These are phyloP conservation scores for Plagodis dolabraria DNA, from an alignment of 2,888 invertebrate species.

Conservation along the genomic window DNA sequence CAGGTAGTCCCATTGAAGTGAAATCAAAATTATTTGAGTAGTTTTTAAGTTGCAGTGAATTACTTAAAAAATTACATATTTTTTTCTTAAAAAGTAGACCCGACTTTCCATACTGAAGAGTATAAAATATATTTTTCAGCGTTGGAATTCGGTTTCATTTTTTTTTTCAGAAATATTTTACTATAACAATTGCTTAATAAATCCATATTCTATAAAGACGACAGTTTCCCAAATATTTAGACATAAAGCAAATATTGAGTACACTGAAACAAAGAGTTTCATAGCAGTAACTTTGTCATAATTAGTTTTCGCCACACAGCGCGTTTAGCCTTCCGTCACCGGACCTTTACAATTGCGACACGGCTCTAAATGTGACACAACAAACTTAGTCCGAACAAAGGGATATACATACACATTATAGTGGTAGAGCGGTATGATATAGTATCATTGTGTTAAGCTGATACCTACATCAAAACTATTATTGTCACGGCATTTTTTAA, in stretches of 20 bases:
- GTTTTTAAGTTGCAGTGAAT: no score
- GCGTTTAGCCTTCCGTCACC: not conserved
- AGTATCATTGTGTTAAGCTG: not conserved
- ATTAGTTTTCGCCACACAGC: constrained; percentile 1
- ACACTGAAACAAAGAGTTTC: not conserved
- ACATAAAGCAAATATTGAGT: not conserved
- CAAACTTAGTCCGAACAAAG: constrained; percentile 10
- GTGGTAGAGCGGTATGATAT: not conserved
- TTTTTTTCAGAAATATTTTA: no score
- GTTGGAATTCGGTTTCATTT: no score
- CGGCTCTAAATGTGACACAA: constrained; percentile 5
- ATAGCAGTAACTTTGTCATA: constrained; percentile 6
- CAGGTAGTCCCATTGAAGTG: no score
- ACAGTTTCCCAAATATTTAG: constrained; percentile 3
- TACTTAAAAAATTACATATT: no score
- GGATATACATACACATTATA: not conserved
- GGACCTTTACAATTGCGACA: constrained; percentile 9
- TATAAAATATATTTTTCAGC: no score
- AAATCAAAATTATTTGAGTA: no score
- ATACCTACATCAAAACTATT: no score
- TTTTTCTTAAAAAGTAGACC: no score
- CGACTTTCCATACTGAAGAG: no score
- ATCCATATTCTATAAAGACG: not conserved
- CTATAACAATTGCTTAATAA: no score
- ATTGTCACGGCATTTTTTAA: no score